phyloP scores from a whole-genome alignment of 2,888 invertebrate genomes.

The Prostheceraeus crozeri region DNA sequence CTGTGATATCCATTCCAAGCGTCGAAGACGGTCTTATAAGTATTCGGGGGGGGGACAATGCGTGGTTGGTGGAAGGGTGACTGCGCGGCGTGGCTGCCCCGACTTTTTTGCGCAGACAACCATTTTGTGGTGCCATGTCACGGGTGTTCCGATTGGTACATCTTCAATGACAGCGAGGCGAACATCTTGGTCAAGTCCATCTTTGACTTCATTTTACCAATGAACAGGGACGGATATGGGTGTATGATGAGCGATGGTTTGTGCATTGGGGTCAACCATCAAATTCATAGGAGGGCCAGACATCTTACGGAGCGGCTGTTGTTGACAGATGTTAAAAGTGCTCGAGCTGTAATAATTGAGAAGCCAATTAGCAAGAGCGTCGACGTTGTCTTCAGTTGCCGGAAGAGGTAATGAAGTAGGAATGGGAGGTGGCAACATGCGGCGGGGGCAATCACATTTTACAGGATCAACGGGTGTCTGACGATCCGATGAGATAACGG shows the following conservation, averaged over 20 bases:
- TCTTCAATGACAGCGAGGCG: conserved; percentile 42
- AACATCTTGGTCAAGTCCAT: conserved; percentile 43
- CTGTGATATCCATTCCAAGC: conserved; percentile 40
- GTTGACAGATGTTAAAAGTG: conserved; percentile 40
- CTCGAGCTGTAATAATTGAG: conserved; percentile 37
- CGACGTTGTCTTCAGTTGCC: conserved; percentile 35
- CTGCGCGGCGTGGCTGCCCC: conserved; percentile 39
- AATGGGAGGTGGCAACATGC: conserved; percentile 34
- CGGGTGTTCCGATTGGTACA: conserved; percentile 43
- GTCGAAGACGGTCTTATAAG: conserved; percentile 13
- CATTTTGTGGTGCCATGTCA: conserved; percentile 44
- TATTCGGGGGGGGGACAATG: conserved; percentile 40
- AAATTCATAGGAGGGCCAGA: conserved; percentile 37
- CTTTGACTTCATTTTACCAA: conserved; percentile 44
- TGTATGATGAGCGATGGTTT: conserved; percentile 39
- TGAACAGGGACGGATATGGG: conserved; percentile 45
- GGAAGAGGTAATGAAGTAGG: conserved; percentile 38
- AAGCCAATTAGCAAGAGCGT: conserved; percentile 31
- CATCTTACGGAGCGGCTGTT: conserved; percentile 39
- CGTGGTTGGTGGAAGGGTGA: conserved; percentile 42
- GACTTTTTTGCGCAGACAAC: conserved; percentile 42
- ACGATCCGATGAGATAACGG: too few species aligned
- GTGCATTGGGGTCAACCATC: conserved; percentile 38
- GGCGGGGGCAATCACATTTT: conserved; percentile 30
- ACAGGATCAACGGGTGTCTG: neutral